phyloP scores from a whole-genome alignment of 2,888 invertebrate genomes.

The Halictus quadricinctus region DNA sequence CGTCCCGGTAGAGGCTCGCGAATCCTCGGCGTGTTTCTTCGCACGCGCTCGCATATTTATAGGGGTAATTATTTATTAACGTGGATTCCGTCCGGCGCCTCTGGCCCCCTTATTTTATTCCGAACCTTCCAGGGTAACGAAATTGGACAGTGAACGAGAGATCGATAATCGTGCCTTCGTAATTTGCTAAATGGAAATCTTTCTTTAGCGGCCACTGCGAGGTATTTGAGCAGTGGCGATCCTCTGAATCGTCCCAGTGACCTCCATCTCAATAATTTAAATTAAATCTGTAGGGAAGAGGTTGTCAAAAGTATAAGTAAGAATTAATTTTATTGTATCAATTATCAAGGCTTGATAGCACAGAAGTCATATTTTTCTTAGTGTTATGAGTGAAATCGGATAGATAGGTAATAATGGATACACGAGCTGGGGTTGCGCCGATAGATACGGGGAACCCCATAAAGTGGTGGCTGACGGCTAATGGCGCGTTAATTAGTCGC shows the following conservation, averaged over 20 bases:
- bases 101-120: background rate
- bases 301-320: background rate
- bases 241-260: background rate
- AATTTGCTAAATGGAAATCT: background rate
- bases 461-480: slow-evolving; percentile 27
- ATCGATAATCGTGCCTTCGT: background rate
- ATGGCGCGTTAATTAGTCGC: slow-evolving; percentile 55
- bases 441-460: slow-evolving; percentile 25
- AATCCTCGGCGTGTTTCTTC: slow-evolving; percentile 17
- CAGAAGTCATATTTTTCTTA: background rate
- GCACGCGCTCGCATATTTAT: slow-evolving; percentile 19
- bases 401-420: background rate
- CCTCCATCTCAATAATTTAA: background rate
- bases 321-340: background rate
- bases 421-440: background rate
- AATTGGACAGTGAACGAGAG: background rate
- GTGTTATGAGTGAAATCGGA: background rate
- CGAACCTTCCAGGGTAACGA: background rate
- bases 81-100: background rate
- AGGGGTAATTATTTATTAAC: slow-evolving; percentile 41
- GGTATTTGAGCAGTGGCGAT: background rate
- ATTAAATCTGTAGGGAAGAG: rapidly evolving
- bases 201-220: background rate
- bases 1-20: background rate
- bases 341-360: background rate